Base-by-base conservation (phyloP, 2,888 invertebrate species). In the Marasmarcha lunaedactyla region DNA sequence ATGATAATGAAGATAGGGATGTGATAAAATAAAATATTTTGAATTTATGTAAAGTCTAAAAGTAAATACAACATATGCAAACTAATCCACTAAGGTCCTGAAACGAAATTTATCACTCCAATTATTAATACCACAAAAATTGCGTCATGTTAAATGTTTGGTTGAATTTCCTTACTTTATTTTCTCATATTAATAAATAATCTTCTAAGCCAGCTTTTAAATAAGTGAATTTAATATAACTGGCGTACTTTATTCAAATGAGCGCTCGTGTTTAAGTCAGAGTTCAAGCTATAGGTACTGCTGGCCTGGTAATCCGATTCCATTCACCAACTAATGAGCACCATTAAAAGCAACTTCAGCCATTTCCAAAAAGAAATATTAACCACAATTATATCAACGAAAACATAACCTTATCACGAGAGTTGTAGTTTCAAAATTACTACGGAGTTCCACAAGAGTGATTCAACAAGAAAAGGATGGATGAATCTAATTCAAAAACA, bases 301-400 rank as follows among this genome's bases (percentile, higher is more conserved):
- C 65, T 58, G 4, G 59, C 59, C 63, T 58, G 51, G 60, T 71
- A 72, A 74, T 73, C 71, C 63, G 69, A 74, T 74, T 77, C 66
- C 68, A 71, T 73, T 73, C 63, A 59, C 63, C 62, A 60, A 71
- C 61, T 76, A 76, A 76, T 74, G 70, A 76, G 67, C 62, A 62
- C 62, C 71, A 74, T 74, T 73, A 76, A 73, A 67, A 56, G 60
- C 56, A 51, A 46, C 43, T 44, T 45, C 44, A 41, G 43, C 6
- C 30, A 30, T 3, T 30, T 4, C 11, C 10, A 30, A 30, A 7
- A 30, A 30, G 30, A 11, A 30, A 3, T 30, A 30, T 5, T 10
- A 4, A 7, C 30, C 9, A 30, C 4, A 9, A 7, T 30, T 30
- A 9, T 3, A 4, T 2, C 30, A 30, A n/a, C 2, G 2, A 3